These are phyloP conservation scores for Aspiorhynchus laticeps DNA, from an alignment of 2,113 vertebrate genomes.

Conservation along the genomic window DNA sequence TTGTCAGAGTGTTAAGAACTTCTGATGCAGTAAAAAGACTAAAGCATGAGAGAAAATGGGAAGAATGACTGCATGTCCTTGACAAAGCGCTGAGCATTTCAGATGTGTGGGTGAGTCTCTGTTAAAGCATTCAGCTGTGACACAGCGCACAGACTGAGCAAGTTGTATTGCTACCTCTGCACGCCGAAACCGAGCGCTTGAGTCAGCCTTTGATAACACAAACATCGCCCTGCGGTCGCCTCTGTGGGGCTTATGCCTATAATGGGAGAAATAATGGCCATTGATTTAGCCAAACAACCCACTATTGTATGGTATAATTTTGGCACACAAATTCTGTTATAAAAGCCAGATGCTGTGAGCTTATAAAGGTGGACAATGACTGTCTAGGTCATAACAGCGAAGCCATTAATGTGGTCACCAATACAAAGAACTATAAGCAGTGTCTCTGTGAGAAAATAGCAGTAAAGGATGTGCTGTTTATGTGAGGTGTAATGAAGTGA, in stretches of 20 bases:
- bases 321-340: conserved; percentile 32
- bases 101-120: conserved; percentile 58
- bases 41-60: conserved; percentile 30
- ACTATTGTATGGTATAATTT: conserved; percentile 43
- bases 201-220: conserved; percentile 63
- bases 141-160: conserved; percentile 59
- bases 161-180: conserved; percentile 54
- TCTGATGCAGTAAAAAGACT: conserved; percentile 47
- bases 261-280: conserved; percentile 47
- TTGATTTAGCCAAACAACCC: conserved; percentile 53
- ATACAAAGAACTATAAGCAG: background rate
- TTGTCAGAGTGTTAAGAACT: conserved; percentile 60
- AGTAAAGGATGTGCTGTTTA: background rate
- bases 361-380: background rate
- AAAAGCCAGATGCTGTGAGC: conserved; percentile 14
- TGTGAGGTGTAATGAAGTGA: background rate
- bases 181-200: conserved; percentile 40
- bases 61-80: conserved; percentile 57
- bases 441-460: background rate
- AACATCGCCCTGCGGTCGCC: conserved; percentile 57
- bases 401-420: background rate
- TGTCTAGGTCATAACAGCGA: background rate
- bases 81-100: conserved; percentile 48
- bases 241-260: conserved; percentile 43
- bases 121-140: conserved; percentile 58